Percentiles rank a stretch among this genome's conserved stretches.
phyloP scores from a whole-genome alignment of 2,797 vertebrate genomes.

The Mus spretus region DNA sequence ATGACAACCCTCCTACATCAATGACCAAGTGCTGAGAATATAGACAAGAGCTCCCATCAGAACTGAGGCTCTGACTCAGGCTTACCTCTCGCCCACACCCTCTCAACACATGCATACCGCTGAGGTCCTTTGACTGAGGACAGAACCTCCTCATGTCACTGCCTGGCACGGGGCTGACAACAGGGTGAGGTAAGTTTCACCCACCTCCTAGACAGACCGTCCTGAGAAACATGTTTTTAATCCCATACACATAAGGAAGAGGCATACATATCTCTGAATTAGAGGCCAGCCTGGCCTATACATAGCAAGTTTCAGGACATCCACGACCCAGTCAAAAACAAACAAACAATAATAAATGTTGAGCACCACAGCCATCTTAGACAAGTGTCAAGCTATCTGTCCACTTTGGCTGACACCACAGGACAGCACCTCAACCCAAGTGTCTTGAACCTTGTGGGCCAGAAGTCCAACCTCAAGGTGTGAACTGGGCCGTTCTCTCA shows the following conservation, averaged over 20 bases:
- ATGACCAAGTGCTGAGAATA: background rate
- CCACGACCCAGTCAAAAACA: background rate
- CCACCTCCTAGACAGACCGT: background rate
- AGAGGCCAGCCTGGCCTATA: background rate
- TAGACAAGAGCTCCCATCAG: background rate
- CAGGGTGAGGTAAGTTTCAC: rapidly evolving
- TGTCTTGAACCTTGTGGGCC: background rate
- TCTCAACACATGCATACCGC: background rate
- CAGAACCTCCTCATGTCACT: rapidly evolving
- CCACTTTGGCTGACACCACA: rapidly evolving
- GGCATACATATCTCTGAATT: background rate
- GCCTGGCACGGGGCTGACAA: rapidly evolving
- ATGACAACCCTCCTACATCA: background rate
- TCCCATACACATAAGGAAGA: background rate
- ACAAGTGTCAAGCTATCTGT: background rate
- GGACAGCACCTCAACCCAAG: background rate
- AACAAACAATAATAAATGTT: background rate
- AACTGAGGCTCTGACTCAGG: background rate
- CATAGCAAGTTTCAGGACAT: background rate
- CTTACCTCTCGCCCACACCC: background rate
- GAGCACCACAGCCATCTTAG: background rate
- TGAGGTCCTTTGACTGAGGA: background rate
- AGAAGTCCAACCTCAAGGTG: background rate
- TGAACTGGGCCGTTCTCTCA: rapidly evolving
- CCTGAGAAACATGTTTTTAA: background rate